Evolutionary conservation across 2,888 invertebrate species (phyloP).

Genomic region (Loripinus fragilis): DNA sequence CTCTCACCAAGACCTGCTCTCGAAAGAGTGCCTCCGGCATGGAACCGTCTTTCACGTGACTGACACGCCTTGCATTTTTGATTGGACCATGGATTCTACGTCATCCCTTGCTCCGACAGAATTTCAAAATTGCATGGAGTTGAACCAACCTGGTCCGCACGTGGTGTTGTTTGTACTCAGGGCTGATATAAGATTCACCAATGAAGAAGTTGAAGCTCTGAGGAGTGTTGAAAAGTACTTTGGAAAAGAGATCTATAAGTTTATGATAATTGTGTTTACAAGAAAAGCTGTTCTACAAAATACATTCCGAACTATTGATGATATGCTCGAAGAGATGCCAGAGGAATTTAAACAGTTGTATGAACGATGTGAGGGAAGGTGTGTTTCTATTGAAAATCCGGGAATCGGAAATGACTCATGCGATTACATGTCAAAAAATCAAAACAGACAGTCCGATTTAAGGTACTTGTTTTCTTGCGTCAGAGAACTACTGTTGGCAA

Average conservation of each 20-base stretch:
- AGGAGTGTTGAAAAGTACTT: neutral
- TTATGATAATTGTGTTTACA: constrained; percentile 13
- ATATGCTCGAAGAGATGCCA: neutral
- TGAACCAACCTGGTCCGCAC: neutral
- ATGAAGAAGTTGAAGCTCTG: neutral
- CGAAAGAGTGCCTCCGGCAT: neutral
- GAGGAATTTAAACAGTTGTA: neutral
- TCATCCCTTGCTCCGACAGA: neutral
- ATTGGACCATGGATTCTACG: neutral
- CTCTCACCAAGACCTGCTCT: neutral
- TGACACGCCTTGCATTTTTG: neutral
- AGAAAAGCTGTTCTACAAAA: neutral
- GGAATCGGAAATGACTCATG: neutral
- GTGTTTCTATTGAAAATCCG: neutral
- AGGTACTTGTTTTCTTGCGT: neutral
- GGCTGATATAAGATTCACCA: neutral
- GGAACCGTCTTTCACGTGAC: neutral
- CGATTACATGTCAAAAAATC: neutral
- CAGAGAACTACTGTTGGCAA: neutral
- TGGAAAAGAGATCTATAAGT: neutral
- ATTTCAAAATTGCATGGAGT: neutral
- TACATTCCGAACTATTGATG: neutral
- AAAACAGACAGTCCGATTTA: neutral
- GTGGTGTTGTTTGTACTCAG: neutral
- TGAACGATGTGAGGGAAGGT: neutral